These are phyloP conservation scores for Percina caprodes DNA, from an alignment of 2,113 vertebrate genomes.

Conservation along the genomic window DNA sequence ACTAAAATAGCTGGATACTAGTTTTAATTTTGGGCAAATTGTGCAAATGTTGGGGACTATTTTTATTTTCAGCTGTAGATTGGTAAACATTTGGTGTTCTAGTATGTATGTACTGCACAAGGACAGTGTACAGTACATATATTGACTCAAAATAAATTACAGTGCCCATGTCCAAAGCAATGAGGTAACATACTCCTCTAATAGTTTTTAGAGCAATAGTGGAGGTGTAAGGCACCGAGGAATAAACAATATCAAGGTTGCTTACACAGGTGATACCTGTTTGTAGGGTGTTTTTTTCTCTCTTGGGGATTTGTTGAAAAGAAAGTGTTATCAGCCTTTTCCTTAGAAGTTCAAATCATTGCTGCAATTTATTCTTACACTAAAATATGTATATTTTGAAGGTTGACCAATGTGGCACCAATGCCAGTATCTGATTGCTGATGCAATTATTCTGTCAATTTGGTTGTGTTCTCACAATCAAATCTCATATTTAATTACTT, in stretches of 20 bases:
- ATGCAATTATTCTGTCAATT: conserved; percentile 21
- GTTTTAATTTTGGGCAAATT: neutral
- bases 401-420: neutral
- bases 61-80: neutral
- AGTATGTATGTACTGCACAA: neutral
- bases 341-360: neutral
- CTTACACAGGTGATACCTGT: too few species aligned
- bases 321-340: neutral
- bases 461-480: conserved; percentile 26
- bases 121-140: neutral
- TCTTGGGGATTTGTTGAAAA: neutral
- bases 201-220: neutral
- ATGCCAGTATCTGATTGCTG: conserved; percentile 8
- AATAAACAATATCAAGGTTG: conserved; percentile 2
- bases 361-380: neutral
- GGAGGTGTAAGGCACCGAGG: neutral
- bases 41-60: neutral
- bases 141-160: neutral
- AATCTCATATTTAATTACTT: conserved; percentile 11
- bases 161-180: too few species aligned
- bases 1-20: neutral
- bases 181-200: neutral
- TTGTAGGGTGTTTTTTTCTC: neutral
- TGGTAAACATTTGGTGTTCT: neutral
- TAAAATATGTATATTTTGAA: neutral